Evolutionary conservation across 2,797 vertebrate species (phyloP), one percentile per base, ranked within the genome.

Genomic region (Linurgus olivaceus): DNA sequence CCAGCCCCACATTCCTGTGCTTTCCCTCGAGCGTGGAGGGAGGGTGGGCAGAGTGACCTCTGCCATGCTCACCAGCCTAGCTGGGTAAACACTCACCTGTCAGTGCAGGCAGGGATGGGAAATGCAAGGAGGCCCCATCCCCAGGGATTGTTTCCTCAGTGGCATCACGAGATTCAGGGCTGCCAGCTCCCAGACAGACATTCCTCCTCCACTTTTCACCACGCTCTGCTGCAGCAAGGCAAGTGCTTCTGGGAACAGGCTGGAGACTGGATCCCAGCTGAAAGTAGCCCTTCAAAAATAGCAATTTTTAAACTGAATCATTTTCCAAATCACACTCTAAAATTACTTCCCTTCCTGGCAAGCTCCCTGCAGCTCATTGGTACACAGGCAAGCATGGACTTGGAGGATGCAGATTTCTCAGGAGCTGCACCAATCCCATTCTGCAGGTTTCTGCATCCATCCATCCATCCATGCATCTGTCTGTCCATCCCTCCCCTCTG

Each of bases 271-370:
- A 95, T 91, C 91, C 77, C 84, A 92, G 91, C 71, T 94, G 93
- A 96, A 96, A 95, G 95, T 96, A 96, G 86, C 94, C 95, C 84
- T 95, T 96, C 96, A 93, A 93, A 96, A 96, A 95, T 95, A 94
- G 94, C 84, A 87, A 29, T 92, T 94, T 93, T 96, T 81, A 89
- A 95, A 96, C 91, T 82, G 95, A 94, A 95, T 92, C 89, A 93
- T 89, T 96, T 92, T 90, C 78, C 91, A 95, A 94, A 95, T 93
- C 93, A 91, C 94, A 93, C 63, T 94, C 91, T 96, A 96, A 96
- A 96, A 95, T 96, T 93, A 96, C 40, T 87, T 96, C 71, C 51
- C 55, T 95, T 90, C 67, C 94, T 96, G 95, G 96, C 96, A 96
- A 92, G 95, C 91, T 94, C 81, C 31, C 84, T 66, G 67, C 45